Conservation (phyloP, 2,888 invertebrate species). For the Poecilobothrus nobilitatus region DNA sequence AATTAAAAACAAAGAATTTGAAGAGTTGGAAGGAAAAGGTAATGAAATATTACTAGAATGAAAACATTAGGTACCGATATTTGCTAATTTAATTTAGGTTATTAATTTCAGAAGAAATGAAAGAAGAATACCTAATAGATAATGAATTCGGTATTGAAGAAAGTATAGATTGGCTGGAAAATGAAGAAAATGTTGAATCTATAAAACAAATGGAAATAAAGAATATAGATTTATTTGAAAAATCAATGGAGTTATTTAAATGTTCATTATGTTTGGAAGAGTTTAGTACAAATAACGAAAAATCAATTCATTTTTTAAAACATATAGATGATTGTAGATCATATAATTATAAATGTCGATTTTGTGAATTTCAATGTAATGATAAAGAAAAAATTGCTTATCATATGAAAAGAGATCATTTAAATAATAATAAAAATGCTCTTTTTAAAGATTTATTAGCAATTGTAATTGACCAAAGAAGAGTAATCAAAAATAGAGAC, state of each 20-base stretch:
- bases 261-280: not conserved
- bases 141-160: not conserved
- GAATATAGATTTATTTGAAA: too few species aligned
- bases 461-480: not conserved
- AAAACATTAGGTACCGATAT: too few species aligned
- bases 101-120: not conserved
- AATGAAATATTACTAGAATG: too few species aligned
- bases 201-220: too few species aligned
- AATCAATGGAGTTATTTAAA: not conserved
- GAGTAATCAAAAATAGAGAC: not conserved
- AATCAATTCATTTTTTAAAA: not conserved
- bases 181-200: not conserved
- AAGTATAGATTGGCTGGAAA: not conserved
- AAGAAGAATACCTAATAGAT: not conserved
- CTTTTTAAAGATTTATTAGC: conserved; percentile 6
- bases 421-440: conserved; percentile 6
- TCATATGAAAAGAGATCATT: not conserved
- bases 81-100: too few species aligned
- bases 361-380: not conserved
- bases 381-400: not conserved
- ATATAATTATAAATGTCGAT: not conserved
- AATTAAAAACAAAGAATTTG: too few species aligned
- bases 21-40: too few species aligned
- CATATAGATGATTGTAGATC: not conserved
- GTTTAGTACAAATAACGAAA: not conserved